A percentile compares a stretch with the other conserved stretches of the same genome.
These are phyloP conservation scores for Parus major DNA, from an alignment of 2,113 vertebrate species.

Conservation along the genomic window DNA sequence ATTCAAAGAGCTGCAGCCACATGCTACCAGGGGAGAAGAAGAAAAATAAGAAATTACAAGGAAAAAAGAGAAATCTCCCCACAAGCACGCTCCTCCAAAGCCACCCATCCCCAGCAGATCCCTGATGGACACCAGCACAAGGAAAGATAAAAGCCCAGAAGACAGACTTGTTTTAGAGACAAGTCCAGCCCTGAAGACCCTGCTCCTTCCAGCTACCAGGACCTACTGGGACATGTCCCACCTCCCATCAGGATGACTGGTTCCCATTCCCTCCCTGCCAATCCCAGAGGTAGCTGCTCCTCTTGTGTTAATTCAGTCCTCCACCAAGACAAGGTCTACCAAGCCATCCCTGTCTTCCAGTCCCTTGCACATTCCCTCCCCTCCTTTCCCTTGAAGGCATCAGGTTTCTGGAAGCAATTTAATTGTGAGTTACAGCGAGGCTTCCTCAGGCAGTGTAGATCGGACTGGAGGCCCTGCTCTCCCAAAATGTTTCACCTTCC, in stretches of 20 bases:
- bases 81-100: neutral
- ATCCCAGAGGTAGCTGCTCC: accelerated
- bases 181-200: neutral
- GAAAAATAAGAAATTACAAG: neutral
- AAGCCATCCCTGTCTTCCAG: neutral
- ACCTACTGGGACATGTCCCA: neutral
- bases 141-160: neutral
- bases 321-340: neutral
- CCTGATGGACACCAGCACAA: accelerated
- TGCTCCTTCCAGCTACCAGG: neutral
- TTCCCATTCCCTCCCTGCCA: neutral
- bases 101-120: neutral
- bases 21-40: neutral
- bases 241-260: neutral
- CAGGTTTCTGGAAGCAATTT: constrained; percentile 41
- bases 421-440: neutral
- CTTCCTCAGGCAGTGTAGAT: neutral
- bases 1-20: constrained; percentile 11
- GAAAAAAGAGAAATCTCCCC: neutral
- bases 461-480: neutral
- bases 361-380: neutral
- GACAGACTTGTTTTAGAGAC: accelerated
- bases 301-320: neutral
- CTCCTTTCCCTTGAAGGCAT: neutral
- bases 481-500: neutral